A percentile compares a stretch with the other conserved stretches of the same genome.
phyloP scores from a whole-genome alignment of 1,140 invertebrate genomes.

The Bilobella aurantiaca region DNA sequence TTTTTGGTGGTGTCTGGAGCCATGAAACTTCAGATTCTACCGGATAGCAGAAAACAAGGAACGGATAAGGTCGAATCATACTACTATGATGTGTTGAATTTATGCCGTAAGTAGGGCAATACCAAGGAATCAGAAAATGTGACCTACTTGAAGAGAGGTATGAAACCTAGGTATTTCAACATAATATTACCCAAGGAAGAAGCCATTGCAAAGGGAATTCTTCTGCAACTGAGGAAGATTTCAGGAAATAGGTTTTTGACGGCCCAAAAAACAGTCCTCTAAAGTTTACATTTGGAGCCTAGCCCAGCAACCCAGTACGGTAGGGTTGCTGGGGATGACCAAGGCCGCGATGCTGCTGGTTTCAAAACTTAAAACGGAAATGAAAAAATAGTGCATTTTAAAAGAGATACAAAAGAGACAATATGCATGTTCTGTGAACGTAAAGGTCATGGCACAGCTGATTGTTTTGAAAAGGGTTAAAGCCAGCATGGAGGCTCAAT shows the following conservation, averaged over 20 bases:
- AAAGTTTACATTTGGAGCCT: too few species aligned
- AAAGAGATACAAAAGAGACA: background rate
- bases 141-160: background rate
- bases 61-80: background rate
- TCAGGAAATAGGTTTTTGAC: too few species aligned
- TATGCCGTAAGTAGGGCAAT: background rate
- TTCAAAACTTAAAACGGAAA: too few species aligned
- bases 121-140: background rate
- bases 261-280: too few species aligned
- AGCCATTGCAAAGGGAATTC: background rate
- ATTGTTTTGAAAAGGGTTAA: background rate
- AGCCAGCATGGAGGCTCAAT: background rate
- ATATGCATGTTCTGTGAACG: background rate
- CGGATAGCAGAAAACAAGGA: background rate
- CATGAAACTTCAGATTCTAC: background rate
- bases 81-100: background rate
- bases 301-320: too few species aligned
- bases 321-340: too few species aligned
- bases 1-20: too few species aligned
- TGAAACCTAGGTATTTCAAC: background rate
- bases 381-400: too few species aligned
- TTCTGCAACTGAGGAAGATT: too few species aligned
- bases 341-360: too few species aligned
- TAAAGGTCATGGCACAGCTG: background rate
- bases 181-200: background rate